Percentiles rank a stretch among this genome's conserved stretches.
phyloP scores from a whole-genome alignment of 2,797 vertebrate genomes.

The Melanotaenia boesemani region DNA sequence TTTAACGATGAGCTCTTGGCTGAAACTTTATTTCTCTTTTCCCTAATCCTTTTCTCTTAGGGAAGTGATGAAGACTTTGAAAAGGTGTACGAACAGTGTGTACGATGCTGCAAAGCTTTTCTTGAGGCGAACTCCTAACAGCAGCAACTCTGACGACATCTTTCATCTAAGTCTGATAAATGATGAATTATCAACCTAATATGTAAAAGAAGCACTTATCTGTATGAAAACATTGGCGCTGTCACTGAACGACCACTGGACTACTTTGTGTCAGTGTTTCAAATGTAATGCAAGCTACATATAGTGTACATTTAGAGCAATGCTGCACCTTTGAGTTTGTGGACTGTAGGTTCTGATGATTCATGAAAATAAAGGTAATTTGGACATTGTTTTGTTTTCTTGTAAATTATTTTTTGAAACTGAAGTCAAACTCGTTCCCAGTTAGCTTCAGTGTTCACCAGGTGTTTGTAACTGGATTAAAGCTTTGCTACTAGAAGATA shows the following conservation, averaged over 20 bases:
- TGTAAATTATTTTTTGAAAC: slow-evolving; percentile 2
- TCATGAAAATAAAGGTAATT: slow-evolving; percentile 28
- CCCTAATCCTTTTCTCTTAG: slow-evolving; percentile 67
- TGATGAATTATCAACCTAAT: slow-evolving; percentile 19
- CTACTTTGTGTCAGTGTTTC: slow-evolving; percentile 34
- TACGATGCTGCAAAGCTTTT: slow-evolving; percentile 93
- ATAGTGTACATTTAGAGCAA: slow-evolving; percentile 30
- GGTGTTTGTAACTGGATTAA: too few relatives aligned
- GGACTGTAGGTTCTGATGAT: slow-evolving; percentile 27
- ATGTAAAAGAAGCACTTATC: slow-evolving; percentile 16
- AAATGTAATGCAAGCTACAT: slow-evolving; percentile 25
- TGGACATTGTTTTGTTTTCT: slow-evolving; percentile 5
- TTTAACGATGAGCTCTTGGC: neutral
- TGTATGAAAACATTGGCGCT: neutral
- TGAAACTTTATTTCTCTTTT: slow-evolving; percentile 12
- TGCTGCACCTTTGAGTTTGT: slow-evolving; percentile 13
- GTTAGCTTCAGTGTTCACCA: too few relatives aligned
- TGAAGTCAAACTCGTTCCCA: slow-evolving; percentile 35
- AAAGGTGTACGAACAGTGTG: slow-evolving; percentile 93
- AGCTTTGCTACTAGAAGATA: too few relatives aligned
- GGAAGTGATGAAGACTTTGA: slow-evolving; percentile 94
- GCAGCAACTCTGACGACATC: slow-evolving; percentile 8
- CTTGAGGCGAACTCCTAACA: slow-evolving; percentile 87
- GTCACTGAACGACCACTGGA: slow-evolving; percentile 9
- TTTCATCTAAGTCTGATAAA: slow-evolving; percentile 7